Percentiles rank a stretch among this genome's conserved stretches.
phyloP scores from a whole-genome alignment of 2,888 invertebrate genomes.

The Chrysomela aeneicollis region DNA sequence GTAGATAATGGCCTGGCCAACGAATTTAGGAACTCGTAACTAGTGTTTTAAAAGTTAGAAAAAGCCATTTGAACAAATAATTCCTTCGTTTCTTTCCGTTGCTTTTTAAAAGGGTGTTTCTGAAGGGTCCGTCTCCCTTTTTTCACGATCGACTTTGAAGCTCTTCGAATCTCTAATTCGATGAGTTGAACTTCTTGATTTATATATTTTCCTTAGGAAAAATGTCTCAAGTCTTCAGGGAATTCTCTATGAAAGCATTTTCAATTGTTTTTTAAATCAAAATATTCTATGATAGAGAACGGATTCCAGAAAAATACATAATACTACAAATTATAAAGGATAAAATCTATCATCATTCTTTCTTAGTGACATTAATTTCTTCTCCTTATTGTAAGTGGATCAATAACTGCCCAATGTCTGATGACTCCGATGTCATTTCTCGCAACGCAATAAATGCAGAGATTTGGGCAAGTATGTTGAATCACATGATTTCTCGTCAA shows the following conservation, averaged over 20 bases:
- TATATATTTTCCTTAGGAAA: slow-evolving; percentile 40
- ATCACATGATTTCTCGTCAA: too few relatives aligned
- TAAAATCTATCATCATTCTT: too few relatives aligned
- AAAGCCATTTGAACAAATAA: slow-evolving; percentile 62
- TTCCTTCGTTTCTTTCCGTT: slow-evolving; percentile 60
- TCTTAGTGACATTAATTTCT: too few relatives aligned
- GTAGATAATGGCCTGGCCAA: slow-evolving; percentile 49
- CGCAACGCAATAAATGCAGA: too few relatives aligned
- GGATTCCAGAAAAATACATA: too few relatives aligned
- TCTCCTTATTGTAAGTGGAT: too few relatives aligned
- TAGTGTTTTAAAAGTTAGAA: slow-evolving; percentile 62
- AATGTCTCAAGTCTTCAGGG: slow-evolving; percentile 41
- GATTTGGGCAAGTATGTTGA: too few relatives aligned
- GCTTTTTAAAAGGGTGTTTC: slow-evolving; percentile 56
- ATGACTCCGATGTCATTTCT: too few relatives aligned
- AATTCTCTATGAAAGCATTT: slow-evolving; percentile 30
- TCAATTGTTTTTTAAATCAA: too few relatives aligned
- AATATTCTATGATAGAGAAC: too few relatives aligned
- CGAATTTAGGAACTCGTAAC: slow-evolving; percentile 61
- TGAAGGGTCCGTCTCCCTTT: slow-evolving; percentile 18
- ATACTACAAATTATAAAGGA: too few relatives aligned
- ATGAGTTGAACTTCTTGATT: slow-evolving; percentile 45
- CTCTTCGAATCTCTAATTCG: slow-evolving; percentile 56
- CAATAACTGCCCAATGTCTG: too few relatives aligned
- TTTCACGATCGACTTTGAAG: slow-evolving; percentile 52